Conservation (phyloP, 2,113 vertebrate species). For the Stictonetta naevosa region DNA sequence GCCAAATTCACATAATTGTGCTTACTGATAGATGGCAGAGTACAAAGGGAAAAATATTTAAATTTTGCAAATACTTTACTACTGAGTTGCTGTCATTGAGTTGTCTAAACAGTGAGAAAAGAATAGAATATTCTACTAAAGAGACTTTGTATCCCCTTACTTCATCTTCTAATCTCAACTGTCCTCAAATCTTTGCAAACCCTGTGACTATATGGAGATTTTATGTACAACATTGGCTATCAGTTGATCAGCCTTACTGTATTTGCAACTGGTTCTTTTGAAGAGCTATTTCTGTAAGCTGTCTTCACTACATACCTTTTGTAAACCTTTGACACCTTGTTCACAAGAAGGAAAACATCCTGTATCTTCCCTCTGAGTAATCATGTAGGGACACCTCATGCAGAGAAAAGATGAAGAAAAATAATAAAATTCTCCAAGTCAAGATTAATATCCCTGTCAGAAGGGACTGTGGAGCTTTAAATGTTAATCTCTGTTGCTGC, state of each 20-base stretch:
- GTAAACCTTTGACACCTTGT: background rate
- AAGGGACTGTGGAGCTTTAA: background rate
- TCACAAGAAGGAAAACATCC: background rate
- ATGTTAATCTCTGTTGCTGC: background rate
- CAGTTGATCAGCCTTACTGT: background rate
- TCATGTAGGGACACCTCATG: background rate
- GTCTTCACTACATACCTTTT: background rate
- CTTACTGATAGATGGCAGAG: background rate
- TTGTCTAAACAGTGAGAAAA: background rate
- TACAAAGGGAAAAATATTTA: background rate
- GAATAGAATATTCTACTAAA: background rate
- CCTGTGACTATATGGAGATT: fast-evolving
- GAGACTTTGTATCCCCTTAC: background rate
- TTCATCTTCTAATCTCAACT: background rate
- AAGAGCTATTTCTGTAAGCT: background rate
- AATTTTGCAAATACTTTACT: background rate
- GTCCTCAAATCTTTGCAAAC: background rate
- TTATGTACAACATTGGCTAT: background rate
- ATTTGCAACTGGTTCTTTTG: background rate
- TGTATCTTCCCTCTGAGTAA: background rate
- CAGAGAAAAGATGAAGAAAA: background rate
- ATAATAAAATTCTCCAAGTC: background rate
- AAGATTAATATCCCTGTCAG: background rate
- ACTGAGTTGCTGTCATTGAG: background rate
- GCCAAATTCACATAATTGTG: background rate